A percentile compares a stretch with the other conserved stretches of the same genome.
Evolutionary conservation across 2,797 vertebrate genomes (phyloP).

Genomic region (Aeoliscus strigatus): DNA sequence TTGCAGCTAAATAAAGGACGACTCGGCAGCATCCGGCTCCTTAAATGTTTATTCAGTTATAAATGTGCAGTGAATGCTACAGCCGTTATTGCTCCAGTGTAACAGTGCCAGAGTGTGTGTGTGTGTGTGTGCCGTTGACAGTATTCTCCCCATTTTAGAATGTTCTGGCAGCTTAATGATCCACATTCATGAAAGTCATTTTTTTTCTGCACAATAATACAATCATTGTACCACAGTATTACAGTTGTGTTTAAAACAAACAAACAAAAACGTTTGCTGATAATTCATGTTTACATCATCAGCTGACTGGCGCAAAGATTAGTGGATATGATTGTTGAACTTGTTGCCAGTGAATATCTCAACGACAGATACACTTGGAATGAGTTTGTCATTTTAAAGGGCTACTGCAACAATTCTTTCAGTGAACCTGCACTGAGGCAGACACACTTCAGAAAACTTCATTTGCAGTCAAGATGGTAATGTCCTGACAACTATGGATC

Average conservation of each 20-base stretch:
- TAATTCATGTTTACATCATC: constrained; percentile 13
- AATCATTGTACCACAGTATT: constrained; percentile 6
- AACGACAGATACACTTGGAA: no score
- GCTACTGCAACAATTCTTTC: no score
- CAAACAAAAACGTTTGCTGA: constrained; percentile 9
- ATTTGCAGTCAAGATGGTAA: no score
- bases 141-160: no score
- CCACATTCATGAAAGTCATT: constrained; percentile 28
- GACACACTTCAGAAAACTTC: no score
- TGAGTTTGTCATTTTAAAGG: background rate
- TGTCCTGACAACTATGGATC: no score
- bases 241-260: constrained; percentile 10
- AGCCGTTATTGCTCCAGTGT: constrained; percentile 38
- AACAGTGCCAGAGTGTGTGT: no score
- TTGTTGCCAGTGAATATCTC: constrained; percentile 15
- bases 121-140: no score
- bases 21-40: constrained; percentile 22
- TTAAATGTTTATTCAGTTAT: constrained; percentile 31
- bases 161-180: constrained; percentile 2
- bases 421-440: no score
- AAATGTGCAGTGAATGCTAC: constrained; percentile 17
- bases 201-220: constrained; percentile 13
- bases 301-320: background rate
- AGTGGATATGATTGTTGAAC: background rate
- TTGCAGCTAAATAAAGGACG: no score